Percentiles rank a stretch among this genome's conserved stretches.
phyloP scores from a whole-genome alignment of 2,888 invertebrate species.

The Dione vanillae region DNA sequence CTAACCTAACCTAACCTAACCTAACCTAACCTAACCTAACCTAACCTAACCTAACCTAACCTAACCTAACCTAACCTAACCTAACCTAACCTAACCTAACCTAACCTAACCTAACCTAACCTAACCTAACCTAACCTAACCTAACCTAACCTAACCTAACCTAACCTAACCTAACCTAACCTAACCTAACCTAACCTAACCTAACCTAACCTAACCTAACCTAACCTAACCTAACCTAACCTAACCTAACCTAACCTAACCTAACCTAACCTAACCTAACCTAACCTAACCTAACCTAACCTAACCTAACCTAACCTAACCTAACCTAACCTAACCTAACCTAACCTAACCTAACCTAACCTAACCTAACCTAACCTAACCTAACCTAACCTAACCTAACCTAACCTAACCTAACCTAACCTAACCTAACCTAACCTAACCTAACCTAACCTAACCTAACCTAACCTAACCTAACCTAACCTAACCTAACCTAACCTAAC shows the following conservation, averaged over 20 bases:
- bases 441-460: slow-evolving; percentile 16
- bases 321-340: slow-evolving; percentile 9
- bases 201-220: too few species aligned
- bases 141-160: background rate
- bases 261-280: slow-evolving; percentile 9
- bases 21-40: slow-evolving; percentile 9
- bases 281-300: slow-evolving; percentile 9
- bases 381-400: slow-evolving; percentile 9
- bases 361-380: slow-evolving; percentile 9
- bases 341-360: slow-evolving; percentile 9
- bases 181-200: too few species aligned
- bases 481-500: slow-evolving; percentile 16
- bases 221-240: background rate
- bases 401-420: slow-evolving; percentile 4
- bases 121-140: slow-evolving; percentile 9
- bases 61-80: slow-evolving; percentile 9
- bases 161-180: too few species aligned
- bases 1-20: slow-evolving; percentile 9
- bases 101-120: slow-evolving; percentile 9
- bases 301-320: slow-evolving; percentile 9
- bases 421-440: slow-evolving; percentile 1
- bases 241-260: slow-evolving; percentile 9
- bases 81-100: slow-evolving; percentile 9
- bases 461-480: slow-evolving; percentile 16
- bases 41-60: slow-evolving; percentile 9